Base-by-base conservation (phyloP, 1,140 invertebrate genomes). In the Fopius arisanus region DNA sequence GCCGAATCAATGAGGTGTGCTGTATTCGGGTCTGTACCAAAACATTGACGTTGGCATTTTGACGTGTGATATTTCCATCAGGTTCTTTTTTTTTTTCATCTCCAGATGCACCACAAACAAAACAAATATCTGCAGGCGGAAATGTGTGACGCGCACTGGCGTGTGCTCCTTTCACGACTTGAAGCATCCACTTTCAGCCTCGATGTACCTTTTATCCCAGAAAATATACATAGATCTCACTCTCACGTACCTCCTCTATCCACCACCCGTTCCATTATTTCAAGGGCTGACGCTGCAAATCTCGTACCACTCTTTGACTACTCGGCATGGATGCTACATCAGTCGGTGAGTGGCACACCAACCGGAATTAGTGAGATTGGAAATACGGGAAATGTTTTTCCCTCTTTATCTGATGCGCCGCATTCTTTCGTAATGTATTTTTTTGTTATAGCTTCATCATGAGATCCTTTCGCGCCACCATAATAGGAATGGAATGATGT, bases 321-420 rank as follows among this genome's bases (percentile, higher is more conserved):
- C 54, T 3, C 0, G 26, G 54, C 26, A 14, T 59, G 4, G 54
- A 59, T 59, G 48, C 16, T 54, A 26, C 54, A 59, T 59, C 54
- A 59, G 54, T 23, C 23, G 54, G 19, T 59, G 54, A 59, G 54
- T 28, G 54, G 54, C 23, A 26, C 3, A 59, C 14, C 54, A 59
- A 59, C 54, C 54, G 54, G 54, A 59, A 59, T 59, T 59, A 26
- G 54, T 59, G 54, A 59, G 54, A 59, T 59, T 59, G 54, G 26
- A 59, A 59, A 59, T 59, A 59, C 54, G 54, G 19, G 54, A 59
- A 59, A 59, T 59, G 54, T 59, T 59, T 59, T 28, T 28, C 23
- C 54, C 54, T 59, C 23, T 21, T 26, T 28, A 10, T 26, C 48
- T 26, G 54, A 59, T 59, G 54, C n/a, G 48, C 48, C 48, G n/a